These are phyloP conservation scores for Aeoliscus strigatus DNA, from an alignment of 2,797 vertebrate species.

Conservation along the genomic window DNA sequence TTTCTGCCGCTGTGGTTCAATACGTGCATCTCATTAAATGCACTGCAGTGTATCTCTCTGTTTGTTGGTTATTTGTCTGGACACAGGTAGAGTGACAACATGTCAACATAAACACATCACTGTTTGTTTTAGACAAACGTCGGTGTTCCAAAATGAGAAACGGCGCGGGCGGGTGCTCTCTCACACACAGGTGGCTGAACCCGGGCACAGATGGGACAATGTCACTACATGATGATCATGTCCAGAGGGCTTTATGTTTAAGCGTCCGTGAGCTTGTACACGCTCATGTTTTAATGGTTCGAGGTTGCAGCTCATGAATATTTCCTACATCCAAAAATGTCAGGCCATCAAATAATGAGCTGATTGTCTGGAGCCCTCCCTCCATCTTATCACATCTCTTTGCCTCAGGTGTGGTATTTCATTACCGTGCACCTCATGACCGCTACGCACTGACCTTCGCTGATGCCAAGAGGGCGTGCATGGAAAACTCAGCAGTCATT, in stretches of 20 bases:
- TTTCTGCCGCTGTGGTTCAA: constrained; percentile 12
- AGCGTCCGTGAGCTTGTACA: constrained; percentile 9
- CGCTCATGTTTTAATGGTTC: constrained; percentile 19
- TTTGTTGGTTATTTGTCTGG: constrained; percentile 16
- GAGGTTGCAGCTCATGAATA: constrained; percentile 30
- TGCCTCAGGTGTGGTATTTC: constrained; percentile 86
- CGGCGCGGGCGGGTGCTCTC: too few species aligned
- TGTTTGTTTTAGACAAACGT: constrained; percentile 49
- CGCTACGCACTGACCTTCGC: constrained; percentile 84
- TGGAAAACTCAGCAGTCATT: constrained; percentile 81
- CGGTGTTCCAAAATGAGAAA: constrained; percentile 32
- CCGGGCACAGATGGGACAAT: constrained; percentile 36
- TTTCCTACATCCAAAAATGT: constrained; percentile 11
- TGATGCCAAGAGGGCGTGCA: constrained; percentile 81
- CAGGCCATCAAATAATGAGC: constrained; percentile 5
- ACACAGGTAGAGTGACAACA: constrained; percentile 3
- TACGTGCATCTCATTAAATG: constrained; percentile 5
- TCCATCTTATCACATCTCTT: constrained; percentile 7
- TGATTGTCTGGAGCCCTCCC: not conserved
- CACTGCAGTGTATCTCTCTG: constrained; percentile 5
- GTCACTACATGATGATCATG: constrained; percentile 33
- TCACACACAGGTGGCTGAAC: constrained; percentile 22
- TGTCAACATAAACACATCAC: constrained; percentile 48
- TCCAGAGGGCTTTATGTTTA: constrained; percentile 30
- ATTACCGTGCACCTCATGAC: constrained; percentile 85